Conservation (phyloP, 2,888 invertebrate genomes). For the Eristalis arbustorum region DNA sequence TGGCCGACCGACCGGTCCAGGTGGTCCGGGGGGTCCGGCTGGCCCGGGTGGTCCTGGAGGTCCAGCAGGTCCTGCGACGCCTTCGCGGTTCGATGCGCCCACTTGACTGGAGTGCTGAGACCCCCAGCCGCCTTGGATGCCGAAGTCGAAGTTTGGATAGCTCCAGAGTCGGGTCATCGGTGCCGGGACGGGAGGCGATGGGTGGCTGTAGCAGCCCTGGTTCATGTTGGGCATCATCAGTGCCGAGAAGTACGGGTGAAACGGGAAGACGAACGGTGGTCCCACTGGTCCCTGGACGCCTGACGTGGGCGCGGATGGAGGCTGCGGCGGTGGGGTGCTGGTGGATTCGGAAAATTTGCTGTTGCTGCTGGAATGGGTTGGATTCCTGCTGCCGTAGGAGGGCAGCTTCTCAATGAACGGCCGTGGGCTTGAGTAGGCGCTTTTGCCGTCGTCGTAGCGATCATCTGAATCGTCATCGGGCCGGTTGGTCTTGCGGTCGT, state of each 20-base stretch:
- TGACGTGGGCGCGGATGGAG: background rate
- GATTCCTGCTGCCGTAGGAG: constrained; percentile 20
- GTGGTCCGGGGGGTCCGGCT: constrained; percentile 63
- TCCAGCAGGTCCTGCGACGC: constrained; percentile 72
- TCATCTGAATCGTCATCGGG: constrained; percentile 43
- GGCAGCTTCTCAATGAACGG: constrained; percentile 50
- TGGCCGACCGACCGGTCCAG: constrained; percentile 64
- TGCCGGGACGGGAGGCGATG: background rate
- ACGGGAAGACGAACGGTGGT: background rate
- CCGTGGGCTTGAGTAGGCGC: constrained; percentile 53
- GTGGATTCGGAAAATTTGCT: constrained; percentile 20
- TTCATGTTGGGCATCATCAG: constrained; percentile 13
- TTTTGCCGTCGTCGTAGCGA: constrained; percentile 42
- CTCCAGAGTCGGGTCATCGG: constrained; percentile 42
- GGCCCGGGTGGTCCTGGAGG: constrained; percentile 68
- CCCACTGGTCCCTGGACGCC: background rate
- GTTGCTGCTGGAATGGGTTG: background rate
- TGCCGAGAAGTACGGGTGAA: background rate
- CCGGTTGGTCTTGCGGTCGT: constrained; percentile 27
- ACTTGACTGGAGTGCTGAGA: constrained; percentile 27
- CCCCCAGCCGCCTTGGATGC: constrained; percentile 39
- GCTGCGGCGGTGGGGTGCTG: background rate
- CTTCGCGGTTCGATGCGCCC: background rate
- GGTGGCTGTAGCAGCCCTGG: constrained; percentile 18
- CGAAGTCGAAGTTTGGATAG: constrained; percentile 50